Conservation (phyloP, 2,797 vertebrate genomes). For the Somateria mollissima region DNA sequence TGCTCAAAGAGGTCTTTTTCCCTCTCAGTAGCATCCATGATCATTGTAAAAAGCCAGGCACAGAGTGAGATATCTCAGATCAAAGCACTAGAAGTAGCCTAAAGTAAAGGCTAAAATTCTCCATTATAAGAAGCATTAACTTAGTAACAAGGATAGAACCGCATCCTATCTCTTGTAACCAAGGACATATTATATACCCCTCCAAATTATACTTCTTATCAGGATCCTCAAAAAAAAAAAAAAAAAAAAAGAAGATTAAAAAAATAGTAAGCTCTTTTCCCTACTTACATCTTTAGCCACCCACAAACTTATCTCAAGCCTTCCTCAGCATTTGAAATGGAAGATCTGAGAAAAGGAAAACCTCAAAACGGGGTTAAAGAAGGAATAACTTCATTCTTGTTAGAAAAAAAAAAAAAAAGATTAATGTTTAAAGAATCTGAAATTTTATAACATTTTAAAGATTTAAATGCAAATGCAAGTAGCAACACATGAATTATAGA, state of each 20-base stretch:
- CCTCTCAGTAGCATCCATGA: neutral
- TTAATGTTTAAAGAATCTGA: slow-evolving; percentile 18
- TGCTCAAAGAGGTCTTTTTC: neutral
- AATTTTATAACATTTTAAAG: slow-evolving; percentile 48
- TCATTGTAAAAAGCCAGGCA: neutral
- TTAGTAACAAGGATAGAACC: neutral
- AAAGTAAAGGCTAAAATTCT: neutral
- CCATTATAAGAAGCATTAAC: neutral
- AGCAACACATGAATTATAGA: neutral
- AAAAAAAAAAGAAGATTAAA: neutral
- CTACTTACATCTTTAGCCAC: neutral
- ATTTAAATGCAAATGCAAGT: slow-evolving; percentile 32
- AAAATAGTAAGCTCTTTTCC: neutral
- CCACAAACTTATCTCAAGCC: slow-evolving; percentile 38
- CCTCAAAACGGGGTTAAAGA: slow-evolving; percentile 15
- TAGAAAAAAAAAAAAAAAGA: neutral
- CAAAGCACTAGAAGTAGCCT: neutral
- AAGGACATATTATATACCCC: neutral
- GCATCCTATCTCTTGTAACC: neutral
- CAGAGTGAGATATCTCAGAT: neutral
- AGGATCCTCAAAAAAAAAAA: neutral
- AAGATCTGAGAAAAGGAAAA: slow-evolving; percentile 52
- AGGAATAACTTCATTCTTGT: slow-evolving; percentile 29
- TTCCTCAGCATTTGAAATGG: slow-evolving; percentile 27
- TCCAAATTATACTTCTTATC: slow-evolving; percentile 16